phyloP scores from a whole-genome alignment of 2,113 vertebrate genomes.

The Thinocorus orbignyianus region DNA sequence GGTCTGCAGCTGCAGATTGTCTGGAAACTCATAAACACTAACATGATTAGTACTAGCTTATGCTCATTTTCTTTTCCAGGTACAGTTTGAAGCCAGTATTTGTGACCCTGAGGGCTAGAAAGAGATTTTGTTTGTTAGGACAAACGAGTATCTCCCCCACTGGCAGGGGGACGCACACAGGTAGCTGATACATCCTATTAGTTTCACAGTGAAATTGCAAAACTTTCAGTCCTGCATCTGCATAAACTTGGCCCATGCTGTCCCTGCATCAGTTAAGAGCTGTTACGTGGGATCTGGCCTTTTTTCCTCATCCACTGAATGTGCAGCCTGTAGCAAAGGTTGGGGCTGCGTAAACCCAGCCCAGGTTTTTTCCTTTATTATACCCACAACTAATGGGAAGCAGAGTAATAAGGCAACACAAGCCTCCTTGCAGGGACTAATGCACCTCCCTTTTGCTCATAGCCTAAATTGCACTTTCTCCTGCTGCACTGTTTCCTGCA shows the following conservation, averaged over 20 bases:
- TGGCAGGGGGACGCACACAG: not conserved
- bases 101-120: not conserved
- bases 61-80: not conserved
- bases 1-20: not conserved
- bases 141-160: accelerated
- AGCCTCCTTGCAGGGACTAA: not conserved
- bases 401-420: not conserved
- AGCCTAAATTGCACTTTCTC: not conserved
- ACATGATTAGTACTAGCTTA: not conserved
- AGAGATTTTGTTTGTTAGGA: not conserved
- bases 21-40: not conserved
- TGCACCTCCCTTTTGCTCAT: not conserved
- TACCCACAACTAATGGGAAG: not conserved
- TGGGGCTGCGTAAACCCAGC: not conserved
- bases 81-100: not conserved
- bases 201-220: not conserved
- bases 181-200: not conserved
- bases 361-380: not conserved
- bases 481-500: not conserved
- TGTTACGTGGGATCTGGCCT: not conserved
- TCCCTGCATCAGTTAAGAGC: not conserved
- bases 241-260: not conserved
- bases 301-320: not conserved
- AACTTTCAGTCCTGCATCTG: not conserved
- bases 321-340: accelerated